phyloP scores from a whole-genome alignment of 2,888 invertebrate species.

The Leistus spinibarbis region DNA sequence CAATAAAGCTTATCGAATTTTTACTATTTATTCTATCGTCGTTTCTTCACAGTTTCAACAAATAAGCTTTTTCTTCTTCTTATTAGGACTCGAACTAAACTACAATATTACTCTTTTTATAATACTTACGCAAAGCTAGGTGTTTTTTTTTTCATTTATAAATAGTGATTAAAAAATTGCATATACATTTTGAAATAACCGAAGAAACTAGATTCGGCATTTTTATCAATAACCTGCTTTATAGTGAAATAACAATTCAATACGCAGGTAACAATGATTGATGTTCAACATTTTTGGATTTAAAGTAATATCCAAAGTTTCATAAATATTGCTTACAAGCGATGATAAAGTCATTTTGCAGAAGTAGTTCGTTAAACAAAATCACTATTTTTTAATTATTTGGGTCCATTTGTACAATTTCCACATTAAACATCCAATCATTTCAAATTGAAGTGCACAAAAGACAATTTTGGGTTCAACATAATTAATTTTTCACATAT shows the following conservation, averaged over 20 bases:
- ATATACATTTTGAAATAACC: constrained; percentile 6
- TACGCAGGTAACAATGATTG: background rate
- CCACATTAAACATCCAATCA: background rate
- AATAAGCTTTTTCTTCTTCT: background rate
- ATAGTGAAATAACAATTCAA: background rate
- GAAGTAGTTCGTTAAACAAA: background rate
- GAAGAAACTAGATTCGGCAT: constrained; percentile 8
- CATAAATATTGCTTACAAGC: background rate
- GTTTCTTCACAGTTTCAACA: background rate
- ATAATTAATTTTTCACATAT: background rate
- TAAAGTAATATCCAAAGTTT: background rate
- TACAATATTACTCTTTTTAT: constrained; percentile 25
- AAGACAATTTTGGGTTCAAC: background rate
- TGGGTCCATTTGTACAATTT: background rate
- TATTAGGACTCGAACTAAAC: constrained; percentile 24
- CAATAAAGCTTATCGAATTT: background rate
- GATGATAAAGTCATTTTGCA: background rate
- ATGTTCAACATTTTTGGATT: background rate
- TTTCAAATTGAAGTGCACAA: background rate
- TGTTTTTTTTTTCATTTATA: constrained; percentile 18
- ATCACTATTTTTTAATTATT: background rate
- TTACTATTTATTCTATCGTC: background rate
- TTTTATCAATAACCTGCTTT: background rate
- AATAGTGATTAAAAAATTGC: constrained; percentile 35
- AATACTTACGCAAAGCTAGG: constrained; percentile 35